Conservation (phyloP, 2,113 vertebrate genomes). For the Mesocricetus auratus region DNA sequence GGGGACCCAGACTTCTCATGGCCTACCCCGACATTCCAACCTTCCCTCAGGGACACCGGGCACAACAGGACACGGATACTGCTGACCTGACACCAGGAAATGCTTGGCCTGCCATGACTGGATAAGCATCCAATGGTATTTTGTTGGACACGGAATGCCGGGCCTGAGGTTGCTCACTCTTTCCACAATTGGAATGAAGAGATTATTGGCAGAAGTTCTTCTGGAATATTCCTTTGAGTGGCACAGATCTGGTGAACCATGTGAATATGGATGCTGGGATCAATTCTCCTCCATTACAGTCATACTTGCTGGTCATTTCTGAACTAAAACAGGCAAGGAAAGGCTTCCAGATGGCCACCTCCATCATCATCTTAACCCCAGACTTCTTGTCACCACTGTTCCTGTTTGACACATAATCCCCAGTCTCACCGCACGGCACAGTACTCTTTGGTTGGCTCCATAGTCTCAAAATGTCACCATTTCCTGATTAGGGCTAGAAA, state of each 20-base stretch:
- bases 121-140: neutral
- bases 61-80: neutral
- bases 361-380: fast-evolving
- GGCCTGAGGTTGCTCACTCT: neutral
- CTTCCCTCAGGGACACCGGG: neutral
- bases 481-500: neutral
- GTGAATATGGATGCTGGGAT: neutral
- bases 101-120: neutral
- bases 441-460: neutral
- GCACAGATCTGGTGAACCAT: neutral
- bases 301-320: neutral
- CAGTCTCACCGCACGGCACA: neutral
- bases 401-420: neutral
- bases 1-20: conserved; percentile 28
- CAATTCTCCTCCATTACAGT: neutral
- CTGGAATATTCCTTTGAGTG: neutral
- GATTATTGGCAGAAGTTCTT: neutral
- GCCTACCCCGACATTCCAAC: conserved; percentile 44
- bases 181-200: neutral
- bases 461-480: neutral
- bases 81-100: neutral
- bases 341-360: neutral
- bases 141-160: neutral
- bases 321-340: neutral
- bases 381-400: neutral